Percentiles rank a stretch among this genome's conserved stretches.
Evolutionary conservation across 2,113 vertebrate species (phyloP).

Genomic region (Urocolius indicus): DNA sequence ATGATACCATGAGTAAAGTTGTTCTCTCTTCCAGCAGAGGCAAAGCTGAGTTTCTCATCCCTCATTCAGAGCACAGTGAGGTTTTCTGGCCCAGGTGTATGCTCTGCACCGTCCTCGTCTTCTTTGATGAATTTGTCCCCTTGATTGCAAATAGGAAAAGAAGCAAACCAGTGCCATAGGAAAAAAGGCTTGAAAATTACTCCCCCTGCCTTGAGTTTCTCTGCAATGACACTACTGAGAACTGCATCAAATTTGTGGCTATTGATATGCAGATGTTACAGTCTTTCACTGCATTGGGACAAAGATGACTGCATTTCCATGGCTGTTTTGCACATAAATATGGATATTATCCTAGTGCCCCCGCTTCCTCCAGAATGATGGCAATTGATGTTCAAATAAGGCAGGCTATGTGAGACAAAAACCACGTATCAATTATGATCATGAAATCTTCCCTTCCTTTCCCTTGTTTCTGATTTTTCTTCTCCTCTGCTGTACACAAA

Average conservation of each 20-base stretch:
- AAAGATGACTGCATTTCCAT: slow-evolving; percentile 36
- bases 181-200: neutral
- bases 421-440: neutral
- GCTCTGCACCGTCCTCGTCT: neutral
- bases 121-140: neutral
- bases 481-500: neutral
- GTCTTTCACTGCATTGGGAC: neutral
- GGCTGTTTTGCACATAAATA: slow-evolving; percentile 54
- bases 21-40: neutral
- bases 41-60: neutral
- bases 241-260: slow-evolving; percentile 44
- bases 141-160: neutral
- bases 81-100: neutral
- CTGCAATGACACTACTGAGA: neutral
- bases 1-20: neutral
- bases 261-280: slow-evolving; percentile 65
- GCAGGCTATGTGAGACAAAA: neutral
- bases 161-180: neutral
- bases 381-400: slow-evolving; percentile 8
- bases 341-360: slow-evolving; percentile 2
- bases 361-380: neutral
- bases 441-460: neutral
- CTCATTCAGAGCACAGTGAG: neutral
- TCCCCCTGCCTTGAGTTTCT: neutral
- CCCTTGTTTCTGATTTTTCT: neutral